phyloP scores from a whole-genome alignment of 2,888 invertebrate genomes.

The Carterocephalus palaemon region DNA sequence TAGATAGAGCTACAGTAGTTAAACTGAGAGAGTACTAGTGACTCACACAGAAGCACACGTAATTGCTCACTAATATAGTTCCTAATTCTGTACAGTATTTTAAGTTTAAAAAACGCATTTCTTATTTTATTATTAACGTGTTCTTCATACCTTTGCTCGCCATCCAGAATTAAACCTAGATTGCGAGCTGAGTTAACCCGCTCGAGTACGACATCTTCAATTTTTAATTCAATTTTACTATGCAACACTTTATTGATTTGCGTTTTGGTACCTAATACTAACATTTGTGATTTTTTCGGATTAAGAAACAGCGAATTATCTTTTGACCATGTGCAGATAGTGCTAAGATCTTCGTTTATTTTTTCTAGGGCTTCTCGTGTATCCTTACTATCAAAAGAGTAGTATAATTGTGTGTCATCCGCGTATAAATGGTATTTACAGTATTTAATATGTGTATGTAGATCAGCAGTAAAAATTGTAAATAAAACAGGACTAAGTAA shows the following conservation, averaged over 20 bases:
- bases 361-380: background rate
- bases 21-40: too few relatives aligned
- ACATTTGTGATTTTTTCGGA: slow-evolving; percentile 5
- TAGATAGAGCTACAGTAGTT: too few relatives aligned
- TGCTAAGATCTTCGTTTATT: background rate
- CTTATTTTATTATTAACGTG: too few relatives aligned
- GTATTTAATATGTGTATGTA: background rate
- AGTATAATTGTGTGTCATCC: slow-evolving; percentile 8
- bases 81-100: slow-evolving; percentile 11
- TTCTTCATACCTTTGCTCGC: slow-evolving; percentile 8
- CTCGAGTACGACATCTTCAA: background rate
- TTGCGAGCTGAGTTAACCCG: slow-evolving; percentile 6
- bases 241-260: background rate
- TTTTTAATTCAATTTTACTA: background rate
- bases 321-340: background rate
- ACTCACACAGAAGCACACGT: background rate
- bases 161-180: slow-evolving; percentile 12
- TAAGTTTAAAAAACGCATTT: too few relatives aligned
- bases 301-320: background rate
- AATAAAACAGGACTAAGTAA: too few relatives aligned
- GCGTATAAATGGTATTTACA: slow-evolving; percentile 8
- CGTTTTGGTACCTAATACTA: slow-evolving; percentile 1
- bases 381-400: too few relatives aligned
- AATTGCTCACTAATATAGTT: background rate
- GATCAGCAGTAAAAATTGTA: slow-evolving; percentile 2